A percentile compares a stretch with the other conserved stretches of the same genome.
These are phyloP conservation scores for Sebastes dallii DNA, from an alignment of 2,797 vertebrate species.

Conservation along the genomic window DNA sequence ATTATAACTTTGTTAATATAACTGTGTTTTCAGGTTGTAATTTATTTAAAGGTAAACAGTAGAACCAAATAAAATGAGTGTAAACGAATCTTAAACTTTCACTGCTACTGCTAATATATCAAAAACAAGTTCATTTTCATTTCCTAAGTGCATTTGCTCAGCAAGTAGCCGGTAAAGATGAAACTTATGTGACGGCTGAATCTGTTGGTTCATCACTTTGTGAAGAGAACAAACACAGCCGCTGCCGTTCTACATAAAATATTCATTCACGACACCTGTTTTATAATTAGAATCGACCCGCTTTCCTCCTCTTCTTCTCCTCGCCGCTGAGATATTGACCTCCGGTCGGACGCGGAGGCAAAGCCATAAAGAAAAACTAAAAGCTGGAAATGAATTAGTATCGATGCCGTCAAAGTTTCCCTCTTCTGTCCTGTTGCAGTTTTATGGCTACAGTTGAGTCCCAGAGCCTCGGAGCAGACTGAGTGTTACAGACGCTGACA, in stretches of 20 bases:
- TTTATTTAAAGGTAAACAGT: background rate
- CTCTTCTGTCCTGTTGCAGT: background rate
- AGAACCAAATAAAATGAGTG: background rate
- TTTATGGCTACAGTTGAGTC: background rate
- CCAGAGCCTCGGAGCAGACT: background rate
- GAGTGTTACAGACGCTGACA: background rate
- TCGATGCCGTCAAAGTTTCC: slow-evolving; percentile 29
- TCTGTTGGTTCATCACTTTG: background rate
- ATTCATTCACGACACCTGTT: slow-evolving; percentile 70
- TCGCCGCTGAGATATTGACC: slow-evolving; percentile 46
- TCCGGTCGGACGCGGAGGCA: background rate
- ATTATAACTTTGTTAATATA: background rate
- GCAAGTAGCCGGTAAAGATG: background rate
- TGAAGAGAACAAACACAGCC: slow-evolving; percentile 16
- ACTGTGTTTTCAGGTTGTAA: background rate
- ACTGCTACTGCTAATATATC: background rate
- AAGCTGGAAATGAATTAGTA: slow-evolving; percentile 52
- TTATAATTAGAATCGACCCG: slow-evolving; percentile 71
- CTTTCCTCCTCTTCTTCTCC: slow-evolving; percentile 2
- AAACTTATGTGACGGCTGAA: background rate
- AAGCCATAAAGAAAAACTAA: slow-evolving; percentile 43
- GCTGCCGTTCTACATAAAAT: slow-evolving; percentile 54
- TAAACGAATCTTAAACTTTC: background rate
- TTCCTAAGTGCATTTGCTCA: background rate
- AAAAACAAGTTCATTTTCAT: background rate